Percentiles rank a stretch among this genome's conserved stretches.
Conservation (phyloP, 2,113 vertebrate species). For the Centropus unirufus region DNA sequence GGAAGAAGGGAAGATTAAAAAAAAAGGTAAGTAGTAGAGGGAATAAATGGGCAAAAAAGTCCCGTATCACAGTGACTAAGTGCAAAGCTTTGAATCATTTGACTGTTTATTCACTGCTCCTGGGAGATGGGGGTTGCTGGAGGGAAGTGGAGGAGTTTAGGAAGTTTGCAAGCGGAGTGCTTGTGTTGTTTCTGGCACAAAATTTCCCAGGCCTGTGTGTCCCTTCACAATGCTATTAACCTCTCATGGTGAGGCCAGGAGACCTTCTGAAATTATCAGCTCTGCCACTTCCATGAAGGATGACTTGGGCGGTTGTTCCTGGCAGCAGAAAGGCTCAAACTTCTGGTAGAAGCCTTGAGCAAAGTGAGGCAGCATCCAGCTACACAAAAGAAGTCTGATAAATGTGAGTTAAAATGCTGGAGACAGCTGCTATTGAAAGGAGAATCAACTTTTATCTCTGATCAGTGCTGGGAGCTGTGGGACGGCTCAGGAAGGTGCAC, state of each 20-base stretch:
- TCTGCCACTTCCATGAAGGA: not conserved
- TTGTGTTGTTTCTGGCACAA: slow-evolving; percentile 30
- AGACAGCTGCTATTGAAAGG: not conserved
- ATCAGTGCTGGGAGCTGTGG: not conserved
- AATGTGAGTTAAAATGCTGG: not conserved
- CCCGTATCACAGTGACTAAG: not conserved
- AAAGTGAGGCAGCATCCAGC: not conserved
- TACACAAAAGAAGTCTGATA: not conserved
- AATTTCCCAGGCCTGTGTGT: not conserved
- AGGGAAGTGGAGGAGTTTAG: not conserved
- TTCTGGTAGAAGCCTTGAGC: not conserved
- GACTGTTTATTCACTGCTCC: not conserved
- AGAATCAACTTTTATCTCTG: not conserved
- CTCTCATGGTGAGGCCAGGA: not conserved
- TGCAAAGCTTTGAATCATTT: not conserved
- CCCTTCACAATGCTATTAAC: not conserved
- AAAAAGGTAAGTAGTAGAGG: not conserved
- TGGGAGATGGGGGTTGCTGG: not conserved
- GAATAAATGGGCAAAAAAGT: not conserved
- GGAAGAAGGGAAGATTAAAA: not conserved
- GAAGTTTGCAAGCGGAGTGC: not conserved
- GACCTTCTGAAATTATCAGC: not conserved
- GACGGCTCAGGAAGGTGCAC: not conserved
- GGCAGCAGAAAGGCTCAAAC: not conserved
- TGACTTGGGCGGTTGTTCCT: not conserved